Evolutionary conservation across 2,888 invertebrate genomes (phyloP).

Genomic region (Hypomecis atomaria): DNA sequence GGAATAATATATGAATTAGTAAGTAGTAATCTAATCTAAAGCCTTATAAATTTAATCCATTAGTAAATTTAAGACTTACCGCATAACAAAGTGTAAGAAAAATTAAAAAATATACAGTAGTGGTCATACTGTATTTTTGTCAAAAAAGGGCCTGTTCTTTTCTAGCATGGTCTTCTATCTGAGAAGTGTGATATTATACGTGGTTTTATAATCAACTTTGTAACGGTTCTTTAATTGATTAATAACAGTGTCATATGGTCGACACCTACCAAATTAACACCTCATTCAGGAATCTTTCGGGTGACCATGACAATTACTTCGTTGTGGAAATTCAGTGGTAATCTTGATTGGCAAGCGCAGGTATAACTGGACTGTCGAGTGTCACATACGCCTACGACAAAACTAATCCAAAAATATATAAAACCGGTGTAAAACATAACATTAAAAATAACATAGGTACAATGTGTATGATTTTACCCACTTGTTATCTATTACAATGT

Average conservation of each 20-base stretch:
- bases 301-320: constrained; percentile 31
- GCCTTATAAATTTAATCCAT: neutral
- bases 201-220: constrained; percentile 52
- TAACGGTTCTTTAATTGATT: constrained; percentile 41
- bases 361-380: no score
- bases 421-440: no score
- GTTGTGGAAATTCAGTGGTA: no score
- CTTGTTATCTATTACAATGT: no score
- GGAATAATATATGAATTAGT: no score
- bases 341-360: no score
- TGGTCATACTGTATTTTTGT: constrained; percentile 47
- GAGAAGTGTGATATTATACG: constrained; percentile 49
- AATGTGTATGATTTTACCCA: no score
- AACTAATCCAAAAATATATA: no score
- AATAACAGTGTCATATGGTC: constrained; percentile 39
- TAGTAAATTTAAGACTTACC: constrained; percentile 60
- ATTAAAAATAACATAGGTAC: no score
- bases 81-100: constrained; percentile 61
- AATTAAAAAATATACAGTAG: constrained; percentile 58
- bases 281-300: constrained; percentile 11
- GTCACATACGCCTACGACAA: no score
- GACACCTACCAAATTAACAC: constrained; percentile 32
- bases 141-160: constrained; percentile 25
- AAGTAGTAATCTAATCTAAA: neutral
- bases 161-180: constrained; percentile 55